Evolutionary conservation across 2,797 vertebrate species (phyloP), one percentile per base, ranked within the genome.

Genomic region (Centroberyx gerrardi): DNA sequence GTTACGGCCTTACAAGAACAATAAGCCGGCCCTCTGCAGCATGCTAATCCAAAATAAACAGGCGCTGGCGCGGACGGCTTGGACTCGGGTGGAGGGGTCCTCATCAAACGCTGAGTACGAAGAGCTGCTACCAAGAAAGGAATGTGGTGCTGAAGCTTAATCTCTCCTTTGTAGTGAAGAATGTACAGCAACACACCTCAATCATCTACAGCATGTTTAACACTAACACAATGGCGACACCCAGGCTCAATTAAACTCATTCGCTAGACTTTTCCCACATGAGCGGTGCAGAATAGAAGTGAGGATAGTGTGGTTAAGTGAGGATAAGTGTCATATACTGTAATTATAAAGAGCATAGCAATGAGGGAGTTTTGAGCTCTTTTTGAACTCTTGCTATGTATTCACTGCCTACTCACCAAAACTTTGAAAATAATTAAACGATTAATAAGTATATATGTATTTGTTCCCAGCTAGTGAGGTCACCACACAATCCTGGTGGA

Each of bases 1-100:
- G 82, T 90, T 80, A 70, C 22, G 3, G 81, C 78, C 80, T 58
- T 86, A 69, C 44, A 86, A 81, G 83, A 88, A 90, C 88, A 92
- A 90, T 86, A 90, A 87, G 72, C 71, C 61, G 85, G 67, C 76
- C 74, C 66, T 96, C 92, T 93, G 96, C 94, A 81, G 88, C 85
- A 77, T 83, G 84, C 82, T 96, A 95, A 96, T 89, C 85, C 84
- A 87, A 91, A 88, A 88, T 87, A 89, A 89, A 87, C 86, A 85
- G 84, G 51, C 73, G 4, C 67, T 77, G 82, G 71, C 44, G 65
- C 33, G 56, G 80, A 84, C 5, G 12, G 49, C 75, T 68, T 55
- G 69, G 74, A 66, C 31, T 62, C 1, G 31, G 74, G 75, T 54
- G 55, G 62, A 84, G 48, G 65, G 76, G 83, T 87, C 80, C 68